Percentiles rank a stretch among this genome's conserved stretches.
Evolutionary conservation across 1,140 invertebrate genomes (phyloP).

Genomic region (Pachypeltis micranthus): DNA sequence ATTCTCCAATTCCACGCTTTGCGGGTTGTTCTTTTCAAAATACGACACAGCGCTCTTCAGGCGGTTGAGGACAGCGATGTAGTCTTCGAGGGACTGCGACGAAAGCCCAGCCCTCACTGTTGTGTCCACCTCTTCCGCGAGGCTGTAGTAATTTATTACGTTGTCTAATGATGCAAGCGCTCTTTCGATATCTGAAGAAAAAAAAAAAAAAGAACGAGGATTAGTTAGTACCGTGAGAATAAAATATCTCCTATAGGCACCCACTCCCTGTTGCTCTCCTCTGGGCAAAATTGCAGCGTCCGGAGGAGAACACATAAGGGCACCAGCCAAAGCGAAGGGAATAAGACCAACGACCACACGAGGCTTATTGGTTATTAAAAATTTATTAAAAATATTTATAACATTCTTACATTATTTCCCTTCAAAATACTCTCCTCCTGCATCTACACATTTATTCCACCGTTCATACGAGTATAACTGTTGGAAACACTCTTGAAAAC

Average conservation of each 20-base stretch:
- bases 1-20: conserved; percentile 87
- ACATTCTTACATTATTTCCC: too few relatives aligned
- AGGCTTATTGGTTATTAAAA: too few relatives aligned
- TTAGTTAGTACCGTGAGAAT: background rate
- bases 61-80: conserved; percentile 70
- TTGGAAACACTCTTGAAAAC: too few relatives aligned
- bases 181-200: conserved; percentile 54
- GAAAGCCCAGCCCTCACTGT: conserved; percentile 62
- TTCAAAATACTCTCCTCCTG: too few relatives aligned
- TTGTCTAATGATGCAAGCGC: conserved; percentile 70
- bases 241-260: conserved; percentile 6
- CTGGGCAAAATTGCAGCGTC: too few relatives aligned
- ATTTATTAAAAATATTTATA: too few relatives aligned
- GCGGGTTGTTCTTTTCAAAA: conserved; percentile 86
- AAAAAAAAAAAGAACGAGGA: conserved; percentile 1
- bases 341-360: too few relatives aligned
- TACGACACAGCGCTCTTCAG: conserved; percentile 78
- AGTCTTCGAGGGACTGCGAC: conserved; percentile 53
- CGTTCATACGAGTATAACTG: too few relatives aligned
- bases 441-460: too few relatives aligned
- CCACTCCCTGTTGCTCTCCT: too few relatives aligned
- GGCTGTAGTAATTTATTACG: conserved; percentile 80
- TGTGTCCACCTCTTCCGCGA: conserved; percentile 71
- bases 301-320: too few relatives aligned
- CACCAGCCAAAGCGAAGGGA: too few relatives aligned